A percentile compares a stretch with the other conserved stretches of the same genome.
phyloP scores from a whole-genome alignment of 2,113 vertebrate genomes.

The Pygoscelis antarcticus region DNA sequence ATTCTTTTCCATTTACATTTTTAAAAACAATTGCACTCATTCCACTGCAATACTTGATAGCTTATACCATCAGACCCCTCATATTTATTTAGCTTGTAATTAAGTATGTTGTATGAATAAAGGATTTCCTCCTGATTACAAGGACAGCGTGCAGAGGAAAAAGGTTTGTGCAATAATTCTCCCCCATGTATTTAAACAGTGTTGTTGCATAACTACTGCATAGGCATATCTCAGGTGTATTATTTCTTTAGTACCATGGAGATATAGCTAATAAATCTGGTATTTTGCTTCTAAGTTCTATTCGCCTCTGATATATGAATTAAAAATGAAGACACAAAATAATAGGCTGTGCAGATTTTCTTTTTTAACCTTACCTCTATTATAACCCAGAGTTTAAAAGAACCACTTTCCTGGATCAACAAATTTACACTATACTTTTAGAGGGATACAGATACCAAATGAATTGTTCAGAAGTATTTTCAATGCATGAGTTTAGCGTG shows the following conservation, averaged over 20 bases:
- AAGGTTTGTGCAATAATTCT: background rate
- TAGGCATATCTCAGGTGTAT: background rate
- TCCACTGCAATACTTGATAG: background rate
- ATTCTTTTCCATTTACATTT: background rate
- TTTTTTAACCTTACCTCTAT: background rate
- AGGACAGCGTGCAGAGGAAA: background rate
- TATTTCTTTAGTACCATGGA: background rate
- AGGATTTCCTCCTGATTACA: background rate
- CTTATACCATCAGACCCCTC: background rate
- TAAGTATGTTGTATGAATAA: background rate
- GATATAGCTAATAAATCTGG: background rate
- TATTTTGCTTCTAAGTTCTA: background rate
- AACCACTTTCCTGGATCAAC: background rate
- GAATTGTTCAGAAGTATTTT: background rate
- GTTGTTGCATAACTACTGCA: background rate
- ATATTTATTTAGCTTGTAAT: constrained; percentile 8
- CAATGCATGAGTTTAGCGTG: background rate
- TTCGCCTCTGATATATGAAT: background rate
- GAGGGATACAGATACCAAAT: background rate
- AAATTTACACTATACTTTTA: background rate
- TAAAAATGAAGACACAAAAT: background rate
- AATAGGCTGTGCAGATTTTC: background rate
- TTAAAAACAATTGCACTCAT: background rate
- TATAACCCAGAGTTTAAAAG: background rate
- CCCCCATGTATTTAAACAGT: background rate